Evolutionary conservation across 2,797 vertebrate species (phyloP).

Genomic region (Meriones psammophilus): DNA sequence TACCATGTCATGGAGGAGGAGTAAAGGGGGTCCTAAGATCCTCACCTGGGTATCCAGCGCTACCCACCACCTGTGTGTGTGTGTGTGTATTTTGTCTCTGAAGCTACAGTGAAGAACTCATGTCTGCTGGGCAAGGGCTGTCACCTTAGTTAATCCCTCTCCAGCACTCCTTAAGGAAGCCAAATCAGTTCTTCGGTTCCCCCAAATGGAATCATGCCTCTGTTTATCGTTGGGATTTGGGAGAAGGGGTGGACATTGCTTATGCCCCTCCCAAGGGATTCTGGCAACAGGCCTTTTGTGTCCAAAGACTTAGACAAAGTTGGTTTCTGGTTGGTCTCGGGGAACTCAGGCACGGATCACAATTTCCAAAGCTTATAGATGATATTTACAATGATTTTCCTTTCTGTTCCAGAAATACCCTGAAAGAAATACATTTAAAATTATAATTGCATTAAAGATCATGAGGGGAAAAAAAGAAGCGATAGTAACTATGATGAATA

Average conservation of each 20-base stretch:
- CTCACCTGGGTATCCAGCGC: neutral
- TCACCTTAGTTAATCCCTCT: neutral
- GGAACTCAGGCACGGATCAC: neutral
- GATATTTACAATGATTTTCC: conserved; percentile 1
- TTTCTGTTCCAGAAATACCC: conserved; percentile 2
- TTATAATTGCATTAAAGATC: conserved; percentile 33
- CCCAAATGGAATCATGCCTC: neutral
- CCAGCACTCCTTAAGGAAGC: neutral
- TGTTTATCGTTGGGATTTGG: neutral
- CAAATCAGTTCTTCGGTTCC: neutral
- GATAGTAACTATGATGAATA: conserved; percentile 26
- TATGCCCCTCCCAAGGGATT: neutral
- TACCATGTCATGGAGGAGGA: neutral
- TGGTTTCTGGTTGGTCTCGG: neutral
- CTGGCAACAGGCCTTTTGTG: neutral
- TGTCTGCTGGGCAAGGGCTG: neutral
- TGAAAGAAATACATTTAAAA: conserved; percentile 47
- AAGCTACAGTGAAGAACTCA: neutral
- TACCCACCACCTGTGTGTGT: neutral
- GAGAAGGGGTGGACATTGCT: neutral
- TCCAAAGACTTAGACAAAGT: neutral
- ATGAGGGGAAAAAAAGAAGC: neutral
- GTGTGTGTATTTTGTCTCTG: too few species aligned
- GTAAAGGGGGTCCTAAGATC: neutral
- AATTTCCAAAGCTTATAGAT: conserved; percentile 29